These are phyloP conservation scores for Pipistrellus kuhlii DNA, from an alignment of 2,797 vertebrate genomes.

Conservation along the genomic window DNA sequence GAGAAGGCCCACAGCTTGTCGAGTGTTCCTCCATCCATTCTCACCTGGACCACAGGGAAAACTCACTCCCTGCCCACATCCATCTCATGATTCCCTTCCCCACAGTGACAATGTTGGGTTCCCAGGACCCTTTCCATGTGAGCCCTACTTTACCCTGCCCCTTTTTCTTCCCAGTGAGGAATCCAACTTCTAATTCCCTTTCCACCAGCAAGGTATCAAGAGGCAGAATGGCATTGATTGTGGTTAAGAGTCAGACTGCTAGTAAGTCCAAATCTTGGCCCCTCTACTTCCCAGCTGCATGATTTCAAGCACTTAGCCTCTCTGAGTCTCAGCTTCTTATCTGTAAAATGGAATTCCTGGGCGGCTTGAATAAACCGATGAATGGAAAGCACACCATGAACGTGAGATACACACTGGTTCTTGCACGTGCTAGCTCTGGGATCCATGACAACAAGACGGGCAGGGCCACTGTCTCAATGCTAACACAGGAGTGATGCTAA, in stretches of 20 bases:
- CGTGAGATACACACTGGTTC: accelerated
- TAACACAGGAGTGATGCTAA: background rate
- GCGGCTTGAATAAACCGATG: background rate
- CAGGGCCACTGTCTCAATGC: background rate
- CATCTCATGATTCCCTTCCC: background rate
- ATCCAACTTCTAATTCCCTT: background rate
- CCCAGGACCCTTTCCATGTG: background rate
- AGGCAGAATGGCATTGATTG: background rate
- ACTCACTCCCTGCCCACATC: background rate
- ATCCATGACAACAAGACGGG: background rate
- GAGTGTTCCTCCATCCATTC: background rate
- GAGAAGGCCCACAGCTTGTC: background rate
- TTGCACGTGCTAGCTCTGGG: background rate
- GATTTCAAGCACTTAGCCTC: background rate
- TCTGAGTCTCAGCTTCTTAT: background rate
- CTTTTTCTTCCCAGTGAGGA: background rate
- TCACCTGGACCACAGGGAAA: background rate
- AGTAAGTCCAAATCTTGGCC: background rate
- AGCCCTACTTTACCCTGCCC: background rate
- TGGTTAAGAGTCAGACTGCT: background rate
- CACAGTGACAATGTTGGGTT: background rate
- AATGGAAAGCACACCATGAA: background rate
- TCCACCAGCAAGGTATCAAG: background rate
- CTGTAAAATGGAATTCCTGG: background rate
- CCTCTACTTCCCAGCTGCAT: background rate